Evolutionary conservation across 1,140 invertebrate genomes (phyloP).

Genomic region (Eumeta japonica): DNA sequence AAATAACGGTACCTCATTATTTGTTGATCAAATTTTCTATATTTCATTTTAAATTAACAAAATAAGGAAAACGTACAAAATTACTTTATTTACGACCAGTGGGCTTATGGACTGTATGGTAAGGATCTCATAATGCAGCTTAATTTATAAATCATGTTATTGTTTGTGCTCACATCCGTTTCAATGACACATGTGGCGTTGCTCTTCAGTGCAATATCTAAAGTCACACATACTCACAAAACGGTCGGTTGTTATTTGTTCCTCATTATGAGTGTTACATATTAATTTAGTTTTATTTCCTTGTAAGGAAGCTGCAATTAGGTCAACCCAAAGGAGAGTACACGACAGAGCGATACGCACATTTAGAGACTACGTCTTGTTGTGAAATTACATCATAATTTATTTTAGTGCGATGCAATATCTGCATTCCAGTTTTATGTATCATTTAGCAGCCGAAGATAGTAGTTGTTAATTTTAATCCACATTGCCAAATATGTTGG

Average conservation of each 20-base stretch:
- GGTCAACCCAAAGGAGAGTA: conserved; percentile 51
- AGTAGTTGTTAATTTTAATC: conserved; percentile 49
- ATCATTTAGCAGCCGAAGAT: conserved; percentile 45
- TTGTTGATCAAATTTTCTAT: too few species aligned
- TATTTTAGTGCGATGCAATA: conserved; percentile 53
- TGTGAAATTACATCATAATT: too few species aligned
- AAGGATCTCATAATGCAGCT: conserved; percentile 57
- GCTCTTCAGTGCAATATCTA: too few species aligned
- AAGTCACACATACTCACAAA: too few species aligned
- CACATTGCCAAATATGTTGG: conserved; percentile 55
- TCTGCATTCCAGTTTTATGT: conserved; percentile 55
- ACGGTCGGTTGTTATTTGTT: conserved; percentile 50
- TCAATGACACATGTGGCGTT: too few species aligned
- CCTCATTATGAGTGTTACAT: conserved; percentile 52
- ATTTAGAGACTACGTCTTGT: conserved; percentile 38
- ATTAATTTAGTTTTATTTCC: conserved; percentile 48
- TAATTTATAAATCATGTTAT: neutral
- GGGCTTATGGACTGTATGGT: conserved; percentile 32
- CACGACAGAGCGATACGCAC: conserved; percentile 51
- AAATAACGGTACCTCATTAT: too few species aligned
- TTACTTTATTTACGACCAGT: conserved; percentile 44
- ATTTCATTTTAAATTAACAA: too few species aligned
- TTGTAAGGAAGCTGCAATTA: conserved; percentile 43
- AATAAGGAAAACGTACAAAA: conserved; percentile 41
- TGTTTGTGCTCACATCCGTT: too few species aligned